phyloP scores from a whole-genome alignment of 2,888 invertebrate genomes.

The Oligia fasciuncula region DNA sequence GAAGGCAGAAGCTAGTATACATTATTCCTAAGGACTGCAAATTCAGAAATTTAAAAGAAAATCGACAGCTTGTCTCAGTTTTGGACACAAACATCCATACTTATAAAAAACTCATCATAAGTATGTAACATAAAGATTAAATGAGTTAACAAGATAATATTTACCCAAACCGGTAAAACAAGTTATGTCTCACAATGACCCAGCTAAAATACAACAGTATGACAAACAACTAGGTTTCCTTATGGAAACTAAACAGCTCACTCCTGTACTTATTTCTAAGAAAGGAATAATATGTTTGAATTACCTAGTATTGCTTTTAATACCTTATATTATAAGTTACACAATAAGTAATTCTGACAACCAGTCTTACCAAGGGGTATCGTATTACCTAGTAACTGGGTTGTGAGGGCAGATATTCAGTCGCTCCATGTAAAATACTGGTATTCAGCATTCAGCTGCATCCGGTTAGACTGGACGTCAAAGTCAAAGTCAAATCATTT shows the following conservation, averaged over 20 bases:
- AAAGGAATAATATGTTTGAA: conserved; percentile 23
- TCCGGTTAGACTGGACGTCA: no score
- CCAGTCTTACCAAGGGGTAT: no score
- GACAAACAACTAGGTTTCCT: conserved; percentile 21
- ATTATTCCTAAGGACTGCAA: neutral
- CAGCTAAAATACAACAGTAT: neutral
- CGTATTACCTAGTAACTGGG: no score
- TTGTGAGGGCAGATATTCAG: no score
- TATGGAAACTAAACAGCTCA: conserved; percentile 2
- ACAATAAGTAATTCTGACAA: no score
- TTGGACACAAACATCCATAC: no score
- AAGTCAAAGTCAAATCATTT: no score
- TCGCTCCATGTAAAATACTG: no score
- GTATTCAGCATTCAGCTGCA: no score
- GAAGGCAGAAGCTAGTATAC: neutral
- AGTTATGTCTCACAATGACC: neutral
- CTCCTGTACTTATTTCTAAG: conserved; percentile 18
- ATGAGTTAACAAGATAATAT: neutral
- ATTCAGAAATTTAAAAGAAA: neutral
- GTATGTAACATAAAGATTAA: neutral
- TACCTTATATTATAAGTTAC: neutral
- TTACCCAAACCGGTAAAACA: neutral
- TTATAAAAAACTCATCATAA: neutral
- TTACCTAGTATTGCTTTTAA: conserved; percentile 5
- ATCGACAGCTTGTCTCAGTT: neutral